Percentiles rank a stretch among this genome's conserved stretches.
Conservation (phyloP, 1,140 invertebrate species). For the Bemisia tabaci region DNA sequence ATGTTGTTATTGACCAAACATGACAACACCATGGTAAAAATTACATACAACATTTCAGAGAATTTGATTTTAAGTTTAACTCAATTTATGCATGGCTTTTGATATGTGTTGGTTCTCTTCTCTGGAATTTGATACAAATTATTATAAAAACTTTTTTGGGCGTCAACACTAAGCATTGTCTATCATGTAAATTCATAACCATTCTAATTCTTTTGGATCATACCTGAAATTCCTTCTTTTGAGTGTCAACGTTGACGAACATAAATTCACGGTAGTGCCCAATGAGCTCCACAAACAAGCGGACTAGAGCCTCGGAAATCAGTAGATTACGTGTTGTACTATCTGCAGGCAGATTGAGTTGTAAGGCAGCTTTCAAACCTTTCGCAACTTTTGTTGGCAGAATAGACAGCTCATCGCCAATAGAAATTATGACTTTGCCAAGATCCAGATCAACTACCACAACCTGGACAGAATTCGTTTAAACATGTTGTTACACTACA, state of each 20-base stretch:
- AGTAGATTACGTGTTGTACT: slow-evolving; percentile 41
- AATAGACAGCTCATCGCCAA: slow-evolving; percentile 48
- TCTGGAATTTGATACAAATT: no score
- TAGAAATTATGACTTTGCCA: slow-evolving; percentile 35
- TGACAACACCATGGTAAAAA: no score
- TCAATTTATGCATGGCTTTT: no score
- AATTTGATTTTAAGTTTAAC: no score
- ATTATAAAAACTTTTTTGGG: no score
- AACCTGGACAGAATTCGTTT: slow-evolving; percentile 29
- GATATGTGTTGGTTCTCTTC: no score
- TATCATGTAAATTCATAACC: no score
- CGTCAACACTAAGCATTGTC: no score
- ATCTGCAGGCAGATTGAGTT: slow-evolving; percentile 35
- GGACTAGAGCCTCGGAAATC: slow-evolving; percentile 48
- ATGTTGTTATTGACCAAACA: no score
- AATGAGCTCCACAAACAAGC: slow-evolving; percentile 48
- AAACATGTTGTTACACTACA: no score
- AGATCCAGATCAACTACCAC: slow-evolving; percentile 50
- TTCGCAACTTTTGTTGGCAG: slow-evolving; percentile 43
- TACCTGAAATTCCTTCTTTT: slow-evolving; percentile 40
- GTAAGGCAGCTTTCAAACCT: slow-evolving; percentile 43
- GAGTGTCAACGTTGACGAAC: slow-evolving; percentile 30
- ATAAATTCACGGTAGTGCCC: slow-evolving; percentile 44
- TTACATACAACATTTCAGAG: no score
- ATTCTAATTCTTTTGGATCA: no score